These are phyloP conservation scores for Psylliodes chrysocephalus DNA, from an alignment of 2,888 invertebrate species.

Conservation along the genomic window DNA sequence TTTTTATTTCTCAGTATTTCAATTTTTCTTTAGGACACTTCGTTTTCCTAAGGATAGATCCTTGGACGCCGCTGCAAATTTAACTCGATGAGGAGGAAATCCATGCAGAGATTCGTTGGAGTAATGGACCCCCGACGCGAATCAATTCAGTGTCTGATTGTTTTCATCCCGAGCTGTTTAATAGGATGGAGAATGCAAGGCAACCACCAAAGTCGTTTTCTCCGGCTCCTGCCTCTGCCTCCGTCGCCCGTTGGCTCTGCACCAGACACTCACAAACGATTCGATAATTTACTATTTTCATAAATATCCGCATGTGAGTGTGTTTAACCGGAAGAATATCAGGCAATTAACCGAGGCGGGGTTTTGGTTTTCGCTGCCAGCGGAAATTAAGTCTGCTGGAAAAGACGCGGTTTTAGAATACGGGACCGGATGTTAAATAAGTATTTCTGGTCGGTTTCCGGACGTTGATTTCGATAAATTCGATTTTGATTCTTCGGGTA, in stretches of 20 bases:
- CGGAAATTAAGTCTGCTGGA: constrained; percentile 17
- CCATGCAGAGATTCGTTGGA: constrained; percentile 55
- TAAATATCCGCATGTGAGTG: constrained; percentile 46
- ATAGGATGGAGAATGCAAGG: constrained; percentile 55
- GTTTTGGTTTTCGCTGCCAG: constrained; percentile 4
- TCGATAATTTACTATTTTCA: constrained; percentile 58
- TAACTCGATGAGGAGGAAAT: constrained; percentile 49
- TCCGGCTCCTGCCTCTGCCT: constrained; percentile 19
- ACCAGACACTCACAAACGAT: constrained; percentile 59
- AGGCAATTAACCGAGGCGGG: constrained; percentile 29
- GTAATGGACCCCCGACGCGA: constrained; percentile 66
- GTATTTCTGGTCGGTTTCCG: background rate
- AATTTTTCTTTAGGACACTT: too few species aligned
- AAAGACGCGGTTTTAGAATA: constrained; percentile 1
- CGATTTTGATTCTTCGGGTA: too few species aligned
- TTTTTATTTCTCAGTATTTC: too few species aligned
- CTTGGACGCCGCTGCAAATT: constrained; percentile 36
- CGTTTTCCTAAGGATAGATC: too few species aligned
- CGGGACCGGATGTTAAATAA: background rate
- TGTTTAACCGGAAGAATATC: constrained; percentile 39
- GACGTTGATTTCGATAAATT: too few species aligned
- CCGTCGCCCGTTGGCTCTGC: constrained; percentile 45
- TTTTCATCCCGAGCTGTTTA: constrained; percentile 64
- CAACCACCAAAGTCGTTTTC: constrained; percentile 40
- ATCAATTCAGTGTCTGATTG: constrained; percentile 65